Percentiles rank a stretch among this genome's conserved stretches.
phyloP scores from a whole-genome alignment of 2,888 invertebrate genomes.

The Catocala fraxini region DNA sequence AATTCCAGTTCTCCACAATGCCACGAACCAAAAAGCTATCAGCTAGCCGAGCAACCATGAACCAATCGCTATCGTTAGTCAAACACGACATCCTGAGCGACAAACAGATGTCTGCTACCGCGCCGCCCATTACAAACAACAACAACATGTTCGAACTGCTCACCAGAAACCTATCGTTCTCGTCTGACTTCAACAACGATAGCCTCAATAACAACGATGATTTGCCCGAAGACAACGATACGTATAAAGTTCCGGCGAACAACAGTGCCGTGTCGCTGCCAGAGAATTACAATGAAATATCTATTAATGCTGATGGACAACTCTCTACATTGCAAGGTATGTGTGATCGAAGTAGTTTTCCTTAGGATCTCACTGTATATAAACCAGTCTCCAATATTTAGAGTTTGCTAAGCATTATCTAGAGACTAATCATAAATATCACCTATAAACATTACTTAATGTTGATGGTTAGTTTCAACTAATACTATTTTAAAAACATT shows the following conservation, averaged over 20 bases:
- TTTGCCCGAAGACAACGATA: constrained; percentile 70
- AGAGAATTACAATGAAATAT: constrained; percentile 85
- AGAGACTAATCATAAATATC: too few relatives aligned
- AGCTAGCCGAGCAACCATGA: constrained; percentile 76
- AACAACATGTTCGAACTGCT: constrained; percentile 81
- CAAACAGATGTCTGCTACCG: constrained; percentile 59
- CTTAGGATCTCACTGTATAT: too few relatives aligned
- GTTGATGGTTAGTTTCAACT: too few relatives aligned
- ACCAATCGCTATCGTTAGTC: constrained; percentile 78
- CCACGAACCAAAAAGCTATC: constrained; percentile 87
- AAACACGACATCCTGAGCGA: constrained; percentile 79
- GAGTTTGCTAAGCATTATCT: too few relatives aligned
- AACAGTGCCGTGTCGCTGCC: constrained; percentile 73
- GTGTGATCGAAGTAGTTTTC: neutral
- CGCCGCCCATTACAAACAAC: constrained; percentile 59
- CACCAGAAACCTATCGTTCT: constrained; percentile 82
- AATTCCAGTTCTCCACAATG: constrained; percentile 89
- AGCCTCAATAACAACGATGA: constrained; percentile 81
- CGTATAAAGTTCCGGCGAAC: constrained; percentile 82
- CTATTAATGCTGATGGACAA: constrained; percentile 81
- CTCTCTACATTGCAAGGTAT: constrained; percentile 82
- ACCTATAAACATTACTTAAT: too few relatives aligned
- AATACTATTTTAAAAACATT: too few relatives aligned
- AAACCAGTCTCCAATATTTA: too few relatives aligned
- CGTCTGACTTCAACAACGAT: constrained; percentile 83